Percentiles rank a stretch among this genome's conserved stretches.
Evolutionary conservation across 2,888 invertebrate genomes (phyloP).

Genomic region (Chrysodeixis includens): DNA sequence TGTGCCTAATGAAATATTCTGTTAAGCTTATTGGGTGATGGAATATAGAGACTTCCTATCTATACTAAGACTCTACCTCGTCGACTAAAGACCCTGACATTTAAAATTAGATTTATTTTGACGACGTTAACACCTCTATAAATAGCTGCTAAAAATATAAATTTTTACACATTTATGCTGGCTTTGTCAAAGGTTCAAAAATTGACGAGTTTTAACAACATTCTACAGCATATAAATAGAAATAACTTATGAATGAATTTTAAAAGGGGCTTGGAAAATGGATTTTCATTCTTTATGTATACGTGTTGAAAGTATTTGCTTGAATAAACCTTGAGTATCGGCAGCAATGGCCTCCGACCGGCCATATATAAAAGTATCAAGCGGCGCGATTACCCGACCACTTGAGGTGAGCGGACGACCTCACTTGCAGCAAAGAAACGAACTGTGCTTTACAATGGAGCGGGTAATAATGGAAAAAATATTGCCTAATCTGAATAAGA

Average conservation of each 20-base stretch:
- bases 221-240: too few relatives aligned
- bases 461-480: conserved; percentile 1
- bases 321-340: neutral
- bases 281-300: neutral
- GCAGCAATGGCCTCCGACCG: neutral
- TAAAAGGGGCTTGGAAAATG: neutral
- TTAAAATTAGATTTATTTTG: too few relatives aligned
- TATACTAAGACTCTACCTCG: too few relatives aligned
- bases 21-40: too few relatives aligned
- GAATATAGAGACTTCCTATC: too few relatives aligned
- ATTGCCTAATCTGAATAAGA: neutral
- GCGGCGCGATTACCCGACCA: conserved; percentile 48
- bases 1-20: too few relatives aligned
- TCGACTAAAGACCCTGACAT: too few relatives aligned
- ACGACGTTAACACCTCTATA: too few relatives aligned
- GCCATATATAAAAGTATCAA: conserved; percentile 30
- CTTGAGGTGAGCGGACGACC: conserved; percentile 50
- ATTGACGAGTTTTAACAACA: too few relatives aligned
- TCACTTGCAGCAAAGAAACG: conserved; percentile 8
- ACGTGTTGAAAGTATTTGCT: neutral
- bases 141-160: too few relatives aligned
- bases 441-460: conserved; percentile 14
- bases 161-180: too few relatives aligned
- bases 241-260: neutral
- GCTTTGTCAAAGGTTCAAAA: too few relatives aligned